phyloP scores from a whole-genome alignment of 92 coral and sea anemone species.

The Epizoanthus ramosus region DNA sequence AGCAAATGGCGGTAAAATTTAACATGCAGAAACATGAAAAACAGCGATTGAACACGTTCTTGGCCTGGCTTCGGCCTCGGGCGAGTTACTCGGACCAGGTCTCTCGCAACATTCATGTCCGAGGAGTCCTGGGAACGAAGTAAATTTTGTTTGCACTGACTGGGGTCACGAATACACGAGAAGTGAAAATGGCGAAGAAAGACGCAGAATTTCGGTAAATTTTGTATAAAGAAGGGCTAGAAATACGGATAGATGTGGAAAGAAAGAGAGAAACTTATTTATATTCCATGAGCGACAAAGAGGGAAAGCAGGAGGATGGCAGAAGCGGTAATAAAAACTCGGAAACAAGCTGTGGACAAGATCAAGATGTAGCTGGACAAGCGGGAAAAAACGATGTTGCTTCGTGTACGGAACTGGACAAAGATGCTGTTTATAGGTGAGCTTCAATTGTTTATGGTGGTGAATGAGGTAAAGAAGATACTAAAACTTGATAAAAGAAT shows the following conservation, averaged over 20 bases:
- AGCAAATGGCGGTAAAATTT: not conserved
- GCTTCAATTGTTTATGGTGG: not conserved
- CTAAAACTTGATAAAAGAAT: not conserved
- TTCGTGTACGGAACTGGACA: constrained; percentile 17
- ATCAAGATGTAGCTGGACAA: not conserved
- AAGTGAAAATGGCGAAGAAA: constrained; percentile 16
- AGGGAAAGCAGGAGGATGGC: constrained; percentile 33
- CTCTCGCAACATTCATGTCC: not conserved
- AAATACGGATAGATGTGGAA: constrained; percentile 38
- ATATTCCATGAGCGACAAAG: constrained; percentile 47
- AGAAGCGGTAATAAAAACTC: constrained; percentile 17
- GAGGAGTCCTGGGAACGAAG: constrained; percentile 11
- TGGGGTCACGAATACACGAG: constrained; percentile 19
- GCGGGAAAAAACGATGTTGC: constrained; percentile 19
- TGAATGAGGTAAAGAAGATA: not conserved
- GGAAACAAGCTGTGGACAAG: constrained; percentile 24
- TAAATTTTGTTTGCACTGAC: constrained; percentile 37
- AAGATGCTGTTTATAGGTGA: constrained; percentile 4
- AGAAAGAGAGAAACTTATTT: constrained; percentile 19
- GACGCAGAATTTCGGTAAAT: constrained; percentile 10
- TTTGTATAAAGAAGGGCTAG: not conserved
- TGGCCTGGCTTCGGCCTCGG: not conserved
- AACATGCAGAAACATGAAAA: not conserved
- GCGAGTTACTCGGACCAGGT: no score
- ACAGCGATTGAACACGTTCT: no score